Conservation (phyloP, 2,888 invertebrate genomes). For the Drosophila mulleri region DNA sequence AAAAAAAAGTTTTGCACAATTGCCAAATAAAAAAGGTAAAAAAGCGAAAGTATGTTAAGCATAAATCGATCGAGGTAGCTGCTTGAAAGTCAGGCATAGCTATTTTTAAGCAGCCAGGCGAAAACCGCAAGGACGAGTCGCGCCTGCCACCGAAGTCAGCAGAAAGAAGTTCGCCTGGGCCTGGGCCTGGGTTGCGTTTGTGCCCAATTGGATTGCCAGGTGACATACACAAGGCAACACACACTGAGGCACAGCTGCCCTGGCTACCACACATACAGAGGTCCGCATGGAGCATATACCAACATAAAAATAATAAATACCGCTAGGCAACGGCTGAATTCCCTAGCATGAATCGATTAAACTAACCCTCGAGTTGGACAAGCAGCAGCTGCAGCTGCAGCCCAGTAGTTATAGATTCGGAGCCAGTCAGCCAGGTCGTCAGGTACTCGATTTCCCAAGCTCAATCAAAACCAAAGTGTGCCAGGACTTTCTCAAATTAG, state of each 20-base stretch:
- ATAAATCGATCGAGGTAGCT: conserved; percentile 67
- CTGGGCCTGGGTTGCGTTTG: conserved; percentile 44
- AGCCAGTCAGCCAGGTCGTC: conserved; percentile 33
- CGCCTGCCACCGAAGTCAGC: conserved; percentile 56
- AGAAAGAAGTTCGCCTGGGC: conserved; percentile 35
- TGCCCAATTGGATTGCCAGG: conserved; percentile 59
- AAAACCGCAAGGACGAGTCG: conserved; percentile 69
- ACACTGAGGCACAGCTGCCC: conserved; percentile 5
- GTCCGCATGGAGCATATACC: conserved; percentile 30
- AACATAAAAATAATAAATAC: conserved; percentile 73
- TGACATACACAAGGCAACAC: conserved; percentile 39
- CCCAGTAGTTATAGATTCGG: conserved; percentile 52
- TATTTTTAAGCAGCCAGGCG: conserved; percentile 65
- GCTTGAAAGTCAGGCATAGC: conserved; percentile 63
- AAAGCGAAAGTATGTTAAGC: conserved; percentile 76
- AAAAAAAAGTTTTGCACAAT: conserved; percentile 43
- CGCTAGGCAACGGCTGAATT: conserved; percentile 79
- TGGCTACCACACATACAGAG: conserved; percentile 33
- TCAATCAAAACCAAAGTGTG: conserved; percentile 44
- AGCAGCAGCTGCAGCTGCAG: conserved; percentile 29
- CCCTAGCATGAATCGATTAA: conserved; percentile 80
- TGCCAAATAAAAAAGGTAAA: conserved; percentile 59
- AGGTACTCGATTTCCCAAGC: conserved; percentile 15
- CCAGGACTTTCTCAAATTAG: conserved; percentile 31
- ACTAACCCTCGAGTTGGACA: conserved; percentile 53